phyloP scores from a whole-genome alignment of 1,140 invertebrate genomes.

The Drosophila busckii region DNA sequence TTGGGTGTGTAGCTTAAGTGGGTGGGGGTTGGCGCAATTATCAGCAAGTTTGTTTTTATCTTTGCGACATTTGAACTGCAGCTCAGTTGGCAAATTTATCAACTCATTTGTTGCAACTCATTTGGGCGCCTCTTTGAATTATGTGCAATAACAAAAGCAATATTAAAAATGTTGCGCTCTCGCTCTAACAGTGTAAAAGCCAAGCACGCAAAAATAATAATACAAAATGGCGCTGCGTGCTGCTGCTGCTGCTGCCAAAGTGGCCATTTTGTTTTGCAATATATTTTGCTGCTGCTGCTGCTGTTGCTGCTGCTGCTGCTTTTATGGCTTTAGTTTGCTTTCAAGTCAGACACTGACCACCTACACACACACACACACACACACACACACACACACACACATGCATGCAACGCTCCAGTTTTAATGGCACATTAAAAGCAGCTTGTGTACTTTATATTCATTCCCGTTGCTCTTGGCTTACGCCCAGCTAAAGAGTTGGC shows the following conservation, averaged over 20 bases:
- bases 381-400: constrained; percentile 14
- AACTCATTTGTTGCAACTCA: constrained; percentile 8
- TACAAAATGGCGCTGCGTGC: constrained; percentile 57
- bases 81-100: constrained; percentile 15
- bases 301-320: constrained; percentile 26
- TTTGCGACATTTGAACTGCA: constrained; percentile 38
- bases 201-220: constrained; percentile 55
- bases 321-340: constrained; percentile 65
- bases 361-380: constrained; percentile 26
- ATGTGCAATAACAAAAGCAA: constrained; percentile 21
- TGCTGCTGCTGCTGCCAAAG: constrained; percentile 16
- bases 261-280: constrained; percentile 66
- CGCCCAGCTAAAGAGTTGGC: constrained; percentile 18
- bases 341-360: constrained; percentile 39
- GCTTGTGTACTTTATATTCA: constrained; percentile 50
- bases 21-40: constrained; percentile 15
- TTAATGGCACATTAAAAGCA: constrained; percentile 72
- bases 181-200: neutral
- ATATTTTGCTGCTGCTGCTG: constrained; percentile 40
- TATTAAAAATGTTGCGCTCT: constrained; percentile 29
- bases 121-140: constrained; percentile 32
- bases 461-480: constrained; percentile 1
- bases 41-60: constrained; percentile 28
- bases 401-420: constrained; percentile 28
- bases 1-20: neutral